Evolutionary conservation across 2,888 invertebrate genomes (phyloP).

Genomic region (Autographa gamma): DNA sequence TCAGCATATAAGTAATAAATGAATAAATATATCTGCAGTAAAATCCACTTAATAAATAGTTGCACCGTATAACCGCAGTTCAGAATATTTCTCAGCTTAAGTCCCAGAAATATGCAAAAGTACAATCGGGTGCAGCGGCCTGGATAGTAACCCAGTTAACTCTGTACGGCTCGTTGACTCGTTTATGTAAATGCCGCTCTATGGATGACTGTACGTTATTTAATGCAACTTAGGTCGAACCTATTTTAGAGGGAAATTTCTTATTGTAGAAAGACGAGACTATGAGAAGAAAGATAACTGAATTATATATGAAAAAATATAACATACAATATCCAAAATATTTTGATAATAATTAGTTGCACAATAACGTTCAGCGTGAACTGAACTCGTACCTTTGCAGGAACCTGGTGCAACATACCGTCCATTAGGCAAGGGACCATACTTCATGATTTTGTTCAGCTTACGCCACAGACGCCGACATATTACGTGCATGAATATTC

Average conservation of each 20-base stretch:
- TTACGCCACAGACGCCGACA: neutral
- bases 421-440: conserved; percentile 34
- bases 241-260: no score
- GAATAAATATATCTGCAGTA: neutral
- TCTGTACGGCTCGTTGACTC: conserved; percentile 45
- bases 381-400: neutral
- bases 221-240: neutral
- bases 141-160: conserved; percentile 56
- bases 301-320: no score
- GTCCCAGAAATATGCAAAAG: conserved; percentile 44
- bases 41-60: neutral
- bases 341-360: no score
- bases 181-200: conserved; percentile 44
- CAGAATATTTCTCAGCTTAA: conserved; percentile 14
- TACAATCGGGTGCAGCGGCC: conserved; percentile 37
- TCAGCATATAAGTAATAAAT: neutral
- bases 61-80: neutral
- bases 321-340: no score
- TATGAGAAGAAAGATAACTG: no score
- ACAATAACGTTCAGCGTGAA: no score
- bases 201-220: conserved; percentile 24
- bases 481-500: conserved; percentile 23
- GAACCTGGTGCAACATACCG: conserved; percentile 14
- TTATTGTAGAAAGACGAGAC: no score
- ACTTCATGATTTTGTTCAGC: conserved; percentile 14